Evolutionary conservation across 2,888 invertebrate genomes (phyloP), one percentile per base, ranked within the genome.

Genomic region (Xiphydria camelus): DNA sequence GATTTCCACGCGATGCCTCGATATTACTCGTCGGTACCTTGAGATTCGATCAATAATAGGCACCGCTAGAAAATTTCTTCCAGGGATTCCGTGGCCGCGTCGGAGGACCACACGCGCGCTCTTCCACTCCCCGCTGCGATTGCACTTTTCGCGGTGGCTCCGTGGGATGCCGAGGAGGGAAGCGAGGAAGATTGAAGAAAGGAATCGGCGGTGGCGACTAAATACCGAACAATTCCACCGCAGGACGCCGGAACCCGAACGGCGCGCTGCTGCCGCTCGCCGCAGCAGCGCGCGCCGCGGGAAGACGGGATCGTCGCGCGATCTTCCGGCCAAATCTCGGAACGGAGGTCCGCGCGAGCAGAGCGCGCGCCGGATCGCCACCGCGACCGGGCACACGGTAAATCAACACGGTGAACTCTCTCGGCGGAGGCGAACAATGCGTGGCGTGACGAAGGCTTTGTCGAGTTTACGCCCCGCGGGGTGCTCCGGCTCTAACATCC

Each of bases 391-490:
- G 19, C n/a, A 14, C 34, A 21, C 34, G 29, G 66, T 69, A 69
- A 69, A 69, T 69, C 68, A 69, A 67, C 26, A 35, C 18, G 53
- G 59, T 59, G 61, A 66, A 68, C 66, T 68, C n/a, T n/a, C 66
- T 63, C 62, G 61, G 60, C 57, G 53, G 55, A 57, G 61, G 59
- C 72, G 68, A 72, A 72, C 72, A 72, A 72, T 71, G 68, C 68
- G 57, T 55, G 65, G 61, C 70, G 69, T 70, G 70, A 72, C 70
- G 70, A 70, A 66, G 70, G 69, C 66, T 68, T 70, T 70, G 71
- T 72, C 68, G 68, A 67, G 69, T 72, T 72, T 69, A 71, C 72
- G 68, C 71, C 71, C 69, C 57, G 63, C 68, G 57, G 70, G 64
- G 60, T 62, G 63, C 58, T 59, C 56, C 51, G 45, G 49, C 64